Percentiles rank a stretch among this genome's conserved stretches.
These are phyloP conservation scores for Xestoiulus laeticollis DNA, from an alignment of 2,888 invertebrate genomes.

Conservation along the genomic window DNA sequence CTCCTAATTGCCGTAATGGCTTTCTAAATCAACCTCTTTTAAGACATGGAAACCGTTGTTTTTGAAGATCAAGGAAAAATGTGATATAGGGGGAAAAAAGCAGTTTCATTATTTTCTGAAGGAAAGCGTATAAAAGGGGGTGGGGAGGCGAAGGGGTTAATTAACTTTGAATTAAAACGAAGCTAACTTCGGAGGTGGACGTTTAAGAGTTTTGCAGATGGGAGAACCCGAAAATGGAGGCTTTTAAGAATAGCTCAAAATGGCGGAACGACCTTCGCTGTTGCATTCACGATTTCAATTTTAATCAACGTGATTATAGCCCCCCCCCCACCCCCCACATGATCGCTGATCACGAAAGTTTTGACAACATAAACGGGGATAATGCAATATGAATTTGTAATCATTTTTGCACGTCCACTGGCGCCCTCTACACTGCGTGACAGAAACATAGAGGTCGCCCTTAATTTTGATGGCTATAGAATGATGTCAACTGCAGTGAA, in stretches of 20 bases:
- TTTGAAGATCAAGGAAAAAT: neutral
- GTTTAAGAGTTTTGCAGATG: neutral
- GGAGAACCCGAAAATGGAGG: neutral
- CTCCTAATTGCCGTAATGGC: constrained; percentile 26
- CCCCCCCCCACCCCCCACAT: neutral
- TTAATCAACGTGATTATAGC: neutral
- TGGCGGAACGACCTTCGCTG: constrained; percentile 4
- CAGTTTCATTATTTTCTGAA: constrained; percentile 3
- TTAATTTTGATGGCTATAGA: too few species aligned
- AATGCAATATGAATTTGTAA: neutral
- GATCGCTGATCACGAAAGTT: neutral
- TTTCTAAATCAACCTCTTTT: constrained; percentile 20
- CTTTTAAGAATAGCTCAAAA: neutral
- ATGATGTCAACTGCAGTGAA: too few species aligned
- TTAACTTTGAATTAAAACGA: neutral
- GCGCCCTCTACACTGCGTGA: neutral
- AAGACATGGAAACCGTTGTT: constrained; percentile 26
- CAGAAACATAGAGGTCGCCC: too few species aligned
- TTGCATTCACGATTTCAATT: neutral
- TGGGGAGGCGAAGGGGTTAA: neutral
- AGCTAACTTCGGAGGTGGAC: neutral
- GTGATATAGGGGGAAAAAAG: neutral
- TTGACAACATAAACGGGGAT: neutral
- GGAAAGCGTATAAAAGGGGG: constrained; percentile 2
- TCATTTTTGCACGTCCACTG: neutral